phyloP scores from a whole-genome alignment of 2,113 vertebrate genomes.

The Jacana jacana region DNA sequence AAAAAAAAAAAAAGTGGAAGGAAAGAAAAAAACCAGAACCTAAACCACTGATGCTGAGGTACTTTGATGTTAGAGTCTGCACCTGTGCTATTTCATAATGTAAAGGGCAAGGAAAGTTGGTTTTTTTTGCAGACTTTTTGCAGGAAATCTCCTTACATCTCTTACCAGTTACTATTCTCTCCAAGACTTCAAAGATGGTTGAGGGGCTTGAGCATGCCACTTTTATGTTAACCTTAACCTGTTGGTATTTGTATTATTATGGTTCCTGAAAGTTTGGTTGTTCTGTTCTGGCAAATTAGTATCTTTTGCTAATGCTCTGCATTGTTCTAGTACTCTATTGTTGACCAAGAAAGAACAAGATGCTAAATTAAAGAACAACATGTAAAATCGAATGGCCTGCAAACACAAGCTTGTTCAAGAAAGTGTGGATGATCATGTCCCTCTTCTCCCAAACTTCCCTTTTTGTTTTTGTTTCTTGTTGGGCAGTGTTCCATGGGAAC shows the following conservation, averaged over 20 bases:
- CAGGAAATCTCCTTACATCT: neutral
- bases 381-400: neutral
- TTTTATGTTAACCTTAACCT: neutral
- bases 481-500: neutral
- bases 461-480: too few relatives aligned
- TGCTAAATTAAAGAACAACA: neutral
- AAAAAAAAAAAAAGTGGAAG: too few relatives aligned
- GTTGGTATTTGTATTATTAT: neutral
- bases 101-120: neutral
- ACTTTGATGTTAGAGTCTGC: neutral
- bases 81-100: neutral
- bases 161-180: neutral
- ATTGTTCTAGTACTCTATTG: neutral
- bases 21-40: neutral
- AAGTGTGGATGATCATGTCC: neutral
- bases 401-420: neutral
- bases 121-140: neutral
- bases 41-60: neutral
- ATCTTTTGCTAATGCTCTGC: neutral
- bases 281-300: neutral
- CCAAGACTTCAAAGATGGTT: neutral
- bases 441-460: neutral
- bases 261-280: neutral
- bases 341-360: neutral
- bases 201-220: neutral